These are phyloP conservation scores for Saccopteryx bilineata DNA, from an alignment of 2,113 vertebrate species.

Conservation along the genomic window DNA sequence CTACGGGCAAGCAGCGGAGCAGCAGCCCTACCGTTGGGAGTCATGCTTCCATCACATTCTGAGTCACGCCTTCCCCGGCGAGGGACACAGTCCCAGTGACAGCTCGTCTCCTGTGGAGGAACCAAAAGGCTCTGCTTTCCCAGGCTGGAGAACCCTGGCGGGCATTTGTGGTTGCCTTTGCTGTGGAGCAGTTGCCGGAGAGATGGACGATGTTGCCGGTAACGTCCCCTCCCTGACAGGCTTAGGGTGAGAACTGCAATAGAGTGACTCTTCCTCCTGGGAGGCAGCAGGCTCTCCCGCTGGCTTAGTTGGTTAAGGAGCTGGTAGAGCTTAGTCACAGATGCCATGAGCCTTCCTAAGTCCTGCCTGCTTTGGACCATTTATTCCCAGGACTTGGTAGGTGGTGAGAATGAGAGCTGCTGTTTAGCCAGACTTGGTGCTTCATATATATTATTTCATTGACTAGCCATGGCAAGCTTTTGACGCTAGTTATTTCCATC, in stretches of 20 bases:
- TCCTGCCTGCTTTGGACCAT: background rate
- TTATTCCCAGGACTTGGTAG: constrained; percentile 33
- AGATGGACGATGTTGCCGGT: constrained; percentile 82
- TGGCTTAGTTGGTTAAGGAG: background rate
- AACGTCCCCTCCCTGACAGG: constrained; percentile 75
- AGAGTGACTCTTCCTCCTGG: constrained; percentile 49
- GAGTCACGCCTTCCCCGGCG: constrained; percentile 58
- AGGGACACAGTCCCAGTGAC: constrained; percentile 24
- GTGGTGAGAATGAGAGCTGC: background rate
- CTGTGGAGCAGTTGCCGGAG: constrained; percentile 70
- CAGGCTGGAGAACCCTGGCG: background rate
- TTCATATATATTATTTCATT: accelerated
- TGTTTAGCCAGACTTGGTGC: background rate
- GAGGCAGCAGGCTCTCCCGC: constrained; percentile 48
- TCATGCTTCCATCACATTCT: constrained; percentile 54
- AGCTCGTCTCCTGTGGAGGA: background rate
- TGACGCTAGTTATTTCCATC: background rate
- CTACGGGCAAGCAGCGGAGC: constrained; percentile 35
- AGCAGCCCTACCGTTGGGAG: background rate
- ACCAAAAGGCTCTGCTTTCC: background rate
- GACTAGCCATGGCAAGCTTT: background rate
- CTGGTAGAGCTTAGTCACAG: background rate
- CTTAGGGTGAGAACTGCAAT: constrained; percentile 3
- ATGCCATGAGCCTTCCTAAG: background rate
- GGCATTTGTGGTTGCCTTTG: constrained; percentile 30